A percentile compares a stretch with the other conserved stretches of the same genome.
phyloP scores from a whole-genome alignment of 2,113 vertebrate genomes.

The Arvicanthis niloticus region DNA sequence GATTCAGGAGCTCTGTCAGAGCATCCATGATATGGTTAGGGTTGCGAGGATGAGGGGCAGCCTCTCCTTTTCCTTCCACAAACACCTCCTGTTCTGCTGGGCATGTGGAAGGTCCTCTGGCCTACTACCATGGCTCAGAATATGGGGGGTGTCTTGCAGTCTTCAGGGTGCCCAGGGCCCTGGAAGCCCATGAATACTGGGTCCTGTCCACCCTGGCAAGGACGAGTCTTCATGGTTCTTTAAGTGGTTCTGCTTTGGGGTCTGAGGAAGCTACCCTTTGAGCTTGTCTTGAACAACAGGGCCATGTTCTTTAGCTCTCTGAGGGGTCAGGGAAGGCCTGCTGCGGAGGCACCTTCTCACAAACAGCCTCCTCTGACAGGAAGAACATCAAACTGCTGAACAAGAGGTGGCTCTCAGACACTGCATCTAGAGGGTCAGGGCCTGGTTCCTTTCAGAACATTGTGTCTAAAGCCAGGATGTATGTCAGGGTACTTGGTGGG shows the following conservation, averaged over 20 bases:
- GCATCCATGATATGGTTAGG: rapidly evolving
- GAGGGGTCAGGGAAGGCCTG: not conserved
- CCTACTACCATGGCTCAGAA: not conserved
- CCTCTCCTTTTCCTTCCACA: not conserved
- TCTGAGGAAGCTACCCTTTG: too few relatives aligned
- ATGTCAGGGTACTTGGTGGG: rapidly evolving
- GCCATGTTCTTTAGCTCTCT: rapidly evolving
- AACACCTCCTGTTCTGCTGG: not conserved
- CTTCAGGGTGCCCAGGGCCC: not conserved
- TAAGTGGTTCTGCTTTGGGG: not conserved
- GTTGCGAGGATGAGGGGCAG: rapidly evolving
- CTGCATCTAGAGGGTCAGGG: not conserved
- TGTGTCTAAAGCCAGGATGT: not conserved
- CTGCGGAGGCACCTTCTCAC: not conserved
- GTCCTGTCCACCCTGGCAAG: not conserved
- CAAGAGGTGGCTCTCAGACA: rapidly evolving
- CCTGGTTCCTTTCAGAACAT: not conserved
- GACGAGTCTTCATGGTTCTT: rapidly evolving
- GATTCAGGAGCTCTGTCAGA: rapidly evolving
- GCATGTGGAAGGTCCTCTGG: rapidly evolving
- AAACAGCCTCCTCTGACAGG: not conserved
- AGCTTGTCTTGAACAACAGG: not conserved
- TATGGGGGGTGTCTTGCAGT: not conserved
- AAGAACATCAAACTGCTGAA: rapidly evolving
- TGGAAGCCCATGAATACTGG: not conserved